phyloP scores from a whole-genome alignment of 2,888 invertebrate genomes.

The Kryphioiulus occultus region DNA sequence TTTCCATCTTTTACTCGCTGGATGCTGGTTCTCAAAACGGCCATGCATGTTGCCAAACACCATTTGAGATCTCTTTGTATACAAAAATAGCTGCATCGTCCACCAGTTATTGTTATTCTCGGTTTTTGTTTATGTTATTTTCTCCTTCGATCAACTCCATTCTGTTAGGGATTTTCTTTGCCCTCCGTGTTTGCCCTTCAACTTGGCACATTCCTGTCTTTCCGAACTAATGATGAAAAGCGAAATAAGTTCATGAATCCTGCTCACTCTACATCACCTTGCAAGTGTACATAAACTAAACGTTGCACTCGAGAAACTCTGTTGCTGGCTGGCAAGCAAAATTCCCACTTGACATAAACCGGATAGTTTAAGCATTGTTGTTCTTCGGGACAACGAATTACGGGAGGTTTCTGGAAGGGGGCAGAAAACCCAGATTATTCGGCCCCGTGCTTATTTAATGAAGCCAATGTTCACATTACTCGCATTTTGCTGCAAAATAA shows the following conservation, averaged over 20 bases:
- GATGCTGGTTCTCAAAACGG: too few relatives aligned
- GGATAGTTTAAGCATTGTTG: slow-evolving; percentile 27
- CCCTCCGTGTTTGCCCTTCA: background rate
- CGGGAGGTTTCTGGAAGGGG: background rate
- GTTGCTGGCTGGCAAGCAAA: background rate
- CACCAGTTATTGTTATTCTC: background rate
- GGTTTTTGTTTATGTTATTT: slow-evolving; percentile 15
- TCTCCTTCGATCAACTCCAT: background rate
- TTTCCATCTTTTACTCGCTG: too few relatives aligned
- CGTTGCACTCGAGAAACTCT: background rate
- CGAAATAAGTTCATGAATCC: slow-evolving; percentile 36
- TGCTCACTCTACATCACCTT: background rate
- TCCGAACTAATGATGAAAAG: slow-evolving; percentile 22
- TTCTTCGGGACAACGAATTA: background rate
- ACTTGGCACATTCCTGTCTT: slow-evolving; percentile 24
- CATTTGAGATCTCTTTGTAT: background rate
- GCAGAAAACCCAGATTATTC: slow-evolving; percentile 29
- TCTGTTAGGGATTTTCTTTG: background rate
- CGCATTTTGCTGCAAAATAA: slow-evolving; percentile 4
- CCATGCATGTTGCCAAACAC: background rate
- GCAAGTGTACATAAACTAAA: background rate
- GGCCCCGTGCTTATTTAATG: slow-evolving; percentile 41
- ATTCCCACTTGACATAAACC: slow-evolving; percentile 37
- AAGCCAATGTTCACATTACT: slow-evolving; percentile 46
- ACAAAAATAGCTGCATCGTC: background rate